Percentiles rank a stretch among this genome's conserved stretches.
These are phyloP conservation scores for Mimachlamys varia DNA, from an alignment of 2,888 invertebrate genomes.

Conservation along the genomic window DNA sequence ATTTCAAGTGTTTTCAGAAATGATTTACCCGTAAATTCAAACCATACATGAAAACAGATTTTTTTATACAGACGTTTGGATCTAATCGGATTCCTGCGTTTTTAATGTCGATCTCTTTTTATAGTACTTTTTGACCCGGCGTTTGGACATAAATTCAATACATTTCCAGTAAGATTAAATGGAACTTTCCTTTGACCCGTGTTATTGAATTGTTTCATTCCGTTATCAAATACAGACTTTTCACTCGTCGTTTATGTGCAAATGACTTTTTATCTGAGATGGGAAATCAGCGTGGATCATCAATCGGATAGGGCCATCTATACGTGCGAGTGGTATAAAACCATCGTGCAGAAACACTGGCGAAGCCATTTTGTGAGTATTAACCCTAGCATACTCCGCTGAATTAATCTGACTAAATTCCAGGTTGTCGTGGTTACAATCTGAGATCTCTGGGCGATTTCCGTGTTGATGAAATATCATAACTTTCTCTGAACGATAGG, in stretches of 20 bases:
- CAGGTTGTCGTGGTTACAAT: conserved; percentile 51
- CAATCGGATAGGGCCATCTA: conserved; percentile 45
- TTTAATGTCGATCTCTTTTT: background rate
- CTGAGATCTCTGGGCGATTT: conserved; percentile 46
- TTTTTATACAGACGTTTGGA: background rate
- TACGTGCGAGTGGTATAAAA: conserved; percentile 27
- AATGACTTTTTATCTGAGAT: conserved; percentile 45
- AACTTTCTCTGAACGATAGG: conserved; percentile 44
- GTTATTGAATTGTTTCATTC: conserved; percentile 27
- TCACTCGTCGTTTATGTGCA: conserved; percentile 46
- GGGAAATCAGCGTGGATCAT: conserved; percentile 37
- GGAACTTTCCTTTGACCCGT: conserved; percentile 20
- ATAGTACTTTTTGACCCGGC: conserved; percentile 6
- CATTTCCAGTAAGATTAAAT: background rate
- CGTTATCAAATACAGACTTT: conserved; percentile 44
- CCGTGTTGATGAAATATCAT: conserved; percentile 55
- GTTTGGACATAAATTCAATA: background rate
- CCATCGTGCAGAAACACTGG: conserved; percentile 40
- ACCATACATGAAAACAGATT: background rate
- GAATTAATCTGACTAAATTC: conserved; percentile 51
- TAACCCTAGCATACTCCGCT: conserved; percentile 46
- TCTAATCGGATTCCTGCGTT: background rate
- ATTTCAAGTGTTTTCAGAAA: too few relatives aligned
- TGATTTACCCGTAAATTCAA: too few relatives aligned
- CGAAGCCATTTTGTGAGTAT: conserved; percentile 54